phyloP scores from a whole-genome alignment of 1,140 invertebrate species.

The Apis cerana region DNA sequence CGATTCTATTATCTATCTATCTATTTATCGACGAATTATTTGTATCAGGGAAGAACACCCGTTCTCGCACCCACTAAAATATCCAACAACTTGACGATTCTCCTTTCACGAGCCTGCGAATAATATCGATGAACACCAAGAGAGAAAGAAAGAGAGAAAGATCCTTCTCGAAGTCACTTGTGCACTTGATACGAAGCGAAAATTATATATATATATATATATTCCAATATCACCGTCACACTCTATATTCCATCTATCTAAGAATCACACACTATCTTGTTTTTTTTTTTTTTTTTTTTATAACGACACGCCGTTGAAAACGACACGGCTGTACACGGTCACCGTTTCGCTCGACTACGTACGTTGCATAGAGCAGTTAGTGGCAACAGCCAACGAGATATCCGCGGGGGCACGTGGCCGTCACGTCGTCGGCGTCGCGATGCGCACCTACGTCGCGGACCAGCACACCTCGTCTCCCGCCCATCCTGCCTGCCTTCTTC shows the following conservation, averaged over 20 bases:
- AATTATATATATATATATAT: too few species aligned
- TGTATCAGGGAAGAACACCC: background rate
- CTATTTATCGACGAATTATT: too few species aligned
- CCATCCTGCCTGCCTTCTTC: slow-evolving; percentile 47
- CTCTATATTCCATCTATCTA: background rate
- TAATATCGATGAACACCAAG: too few species aligned
- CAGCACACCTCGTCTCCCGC: slow-evolving; percentile 53
- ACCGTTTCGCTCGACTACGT: slow-evolving; percentile 12
- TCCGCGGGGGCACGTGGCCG: slow-evolving; percentile 69
- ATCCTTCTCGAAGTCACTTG: background rate
- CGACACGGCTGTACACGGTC: background rate
- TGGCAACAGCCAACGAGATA: slow-evolving; percentile 45
- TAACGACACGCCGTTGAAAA: too few species aligned
- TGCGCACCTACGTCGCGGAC: slow-evolving; percentile 62
- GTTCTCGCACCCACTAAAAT: background rate
- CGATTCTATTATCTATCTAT: background rate
- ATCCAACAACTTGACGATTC: background rate
- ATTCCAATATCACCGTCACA: background rate
- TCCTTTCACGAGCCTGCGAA: too few species aligned
- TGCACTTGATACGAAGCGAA: background rate
- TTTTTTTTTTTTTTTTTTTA: too few species aligned
- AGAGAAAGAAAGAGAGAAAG: too few species aligned
- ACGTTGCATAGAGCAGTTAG: slow-evolving; percentile 29
- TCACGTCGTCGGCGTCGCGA: slow-evolving; percentile 70
- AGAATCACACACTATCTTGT: background rate